A percentile compares a stretch with the other conserved stretches of the same genome.
These are phyloP conservation scores for Toxotes lorentzi DNA, from an alignment of 2,797 vertebrate species.

Conservation along the genomic window DNA sequence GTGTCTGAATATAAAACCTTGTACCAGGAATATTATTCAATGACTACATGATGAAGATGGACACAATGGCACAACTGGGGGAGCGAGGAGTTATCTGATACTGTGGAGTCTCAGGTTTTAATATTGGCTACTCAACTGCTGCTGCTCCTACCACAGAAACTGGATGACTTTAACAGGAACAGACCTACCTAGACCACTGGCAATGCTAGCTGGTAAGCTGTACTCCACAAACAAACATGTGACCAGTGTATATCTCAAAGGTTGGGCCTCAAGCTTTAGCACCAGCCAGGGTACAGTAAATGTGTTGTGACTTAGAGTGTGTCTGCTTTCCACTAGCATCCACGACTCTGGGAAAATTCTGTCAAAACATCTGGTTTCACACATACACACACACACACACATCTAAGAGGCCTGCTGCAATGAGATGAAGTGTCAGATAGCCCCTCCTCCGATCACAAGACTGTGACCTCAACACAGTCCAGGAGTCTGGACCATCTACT, in stretches of 20 bases:
- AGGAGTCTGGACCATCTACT: conserved; percentile 25
- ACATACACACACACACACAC: conserved; percentile 11
- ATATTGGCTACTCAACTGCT: background rate
- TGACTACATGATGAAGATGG: background rate
- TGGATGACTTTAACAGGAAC: background rate
- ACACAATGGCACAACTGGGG: background rate
- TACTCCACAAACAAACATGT: background rate
- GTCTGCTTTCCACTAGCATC: conserved; percentile 30
- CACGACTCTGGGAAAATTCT: conserved; percentile 61
- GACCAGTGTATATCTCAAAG: conserved; percentile 7
- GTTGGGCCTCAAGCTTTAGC: conserved; percentile 22
- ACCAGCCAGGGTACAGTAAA: conserved; percentile 29
- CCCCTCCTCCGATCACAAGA: conserved; percentile 64
- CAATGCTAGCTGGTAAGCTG: background rate
- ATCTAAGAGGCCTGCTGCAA: conserved; percentile 28
- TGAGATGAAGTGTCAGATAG: conserved; percentile 65
- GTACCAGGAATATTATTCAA: background rate
- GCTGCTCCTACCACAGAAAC: background rate
- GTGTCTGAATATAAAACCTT: conserved; percentile 13
- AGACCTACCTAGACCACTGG: background rate
- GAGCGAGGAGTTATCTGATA: background rate
- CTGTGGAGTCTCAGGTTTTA: background rate
- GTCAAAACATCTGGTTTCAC: conserved; percentile 42
- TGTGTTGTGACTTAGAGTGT: conserved; percentile 33
- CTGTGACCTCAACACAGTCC: conserved; percentile 63